Evolutionary conservation across 1,140 invertebrate genomes (phyloP).

Genomic region (Goniozus legneri): DNA sequence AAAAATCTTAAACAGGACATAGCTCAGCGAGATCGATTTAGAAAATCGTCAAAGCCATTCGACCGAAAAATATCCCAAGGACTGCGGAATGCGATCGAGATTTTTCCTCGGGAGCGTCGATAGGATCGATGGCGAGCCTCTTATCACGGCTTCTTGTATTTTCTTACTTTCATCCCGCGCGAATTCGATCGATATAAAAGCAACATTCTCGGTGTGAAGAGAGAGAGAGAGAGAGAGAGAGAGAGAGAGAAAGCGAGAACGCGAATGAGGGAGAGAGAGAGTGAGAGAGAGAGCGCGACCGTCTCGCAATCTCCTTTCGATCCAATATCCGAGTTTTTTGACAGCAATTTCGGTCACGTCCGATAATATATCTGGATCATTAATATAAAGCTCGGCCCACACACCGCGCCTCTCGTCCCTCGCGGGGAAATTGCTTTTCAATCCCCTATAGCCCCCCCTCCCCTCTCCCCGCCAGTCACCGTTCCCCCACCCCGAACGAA

Average conservation of each 20-base stretch:
- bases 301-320: conserved; percentile 54
- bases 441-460: conserved; percentile 43
- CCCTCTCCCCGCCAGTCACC: conserved; percentile 21
- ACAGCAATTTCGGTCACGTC: conserved; percentile 59
- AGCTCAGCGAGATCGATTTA: no score
- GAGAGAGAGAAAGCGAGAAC: conserved; percentile 11
- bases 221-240: not conserved
- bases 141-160: no score
- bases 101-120: no score
- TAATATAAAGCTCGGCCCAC: conserved; percentile 54
- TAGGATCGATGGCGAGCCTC: no score
- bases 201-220: conserved; percentile 6
- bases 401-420: conserved; percentile 42
- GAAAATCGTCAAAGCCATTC: no score
- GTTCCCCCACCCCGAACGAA: conserved; percentile 11
- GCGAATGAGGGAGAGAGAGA: conserved; percentile 12
- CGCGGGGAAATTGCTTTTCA: conserved; percentile 57
- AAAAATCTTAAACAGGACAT: no score
- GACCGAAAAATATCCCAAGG: no score
- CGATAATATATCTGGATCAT: conserved; percentile 58
- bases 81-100: no score
- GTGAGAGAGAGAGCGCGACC: conserved; percentile 21
- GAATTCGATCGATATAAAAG: not conserved
- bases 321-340: conserved; percentile 58
- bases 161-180: not conserved